Evolutionary conservation across 2,797 vertebrate species (phyloP), one percentile per base, ranked within the genome.

Genomic region (Rhadinocentrus ornatus): DNA sequence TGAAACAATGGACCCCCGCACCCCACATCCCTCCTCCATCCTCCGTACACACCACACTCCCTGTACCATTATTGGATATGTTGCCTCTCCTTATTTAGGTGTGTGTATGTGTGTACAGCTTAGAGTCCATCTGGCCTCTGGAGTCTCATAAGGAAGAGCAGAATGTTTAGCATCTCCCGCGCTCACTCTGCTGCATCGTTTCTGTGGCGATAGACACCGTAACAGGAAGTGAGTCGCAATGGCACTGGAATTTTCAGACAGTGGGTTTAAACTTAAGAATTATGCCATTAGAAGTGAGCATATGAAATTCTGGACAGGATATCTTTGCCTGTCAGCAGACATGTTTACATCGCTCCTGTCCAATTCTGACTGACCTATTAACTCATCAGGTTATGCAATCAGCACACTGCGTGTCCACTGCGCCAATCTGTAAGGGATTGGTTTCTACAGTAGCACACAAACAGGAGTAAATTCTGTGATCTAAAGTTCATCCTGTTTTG

Each of bases 401-500:
- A 29, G 54, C 1, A 0, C 18, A 22, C 18, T 20, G 67, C 70
- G 26, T 41, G 48, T 66, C 58, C 41, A 62, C 50, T 9, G 29
- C 68, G 88, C 91, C 86, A 88, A 81, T 76, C 80, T 70, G 54
- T 63, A 39, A 80, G 84, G 89, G 88, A 86, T 90, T 26, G 62
- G 61, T 12, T 68, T 83, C 78, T 67, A 83, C 84, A 86, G 83
- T 75, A 86, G 81, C 84, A 29, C 84, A 89, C 82, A 89, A 91
- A 91, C 91, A 90, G 86, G 77, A 77, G 89, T 80, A 31, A 74
- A 53, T 66, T 82, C 83, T 68, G 80, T 85, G 87, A 89, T 75
- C 84, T 64, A 4, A 75, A 83, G 91, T 82, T 82, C 92, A 93
- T 95, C 94, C 94, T 95, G 94, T 94, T 95, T 93, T 93, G 91